phyloP scores from a whole-genome alignment of 2,113 vertebrate species.

The Antennarius striatus region DNA sequence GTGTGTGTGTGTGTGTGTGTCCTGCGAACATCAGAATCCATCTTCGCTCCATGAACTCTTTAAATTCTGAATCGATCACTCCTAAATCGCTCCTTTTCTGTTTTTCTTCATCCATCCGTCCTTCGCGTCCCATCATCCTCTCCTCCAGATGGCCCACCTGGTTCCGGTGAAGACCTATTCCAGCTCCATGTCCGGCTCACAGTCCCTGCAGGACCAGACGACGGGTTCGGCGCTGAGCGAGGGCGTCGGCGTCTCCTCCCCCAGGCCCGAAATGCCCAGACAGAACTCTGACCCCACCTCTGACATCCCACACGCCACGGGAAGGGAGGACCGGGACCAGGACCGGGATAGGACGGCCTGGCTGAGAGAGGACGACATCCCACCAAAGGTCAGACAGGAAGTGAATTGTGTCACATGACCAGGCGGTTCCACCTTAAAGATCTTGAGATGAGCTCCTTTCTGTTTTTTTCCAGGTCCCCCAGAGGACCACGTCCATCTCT shows the following conservation, averaged over 20 bases:
- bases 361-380: slow-evolving; percentile 71
- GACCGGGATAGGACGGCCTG: slow-evolving; percentile 66
- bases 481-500: slow-evolving; percentile 95
- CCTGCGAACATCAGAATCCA: too few species aligned
- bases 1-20: slow-evolving; percentile 68
- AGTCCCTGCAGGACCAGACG: slow-evolving; percentile 94
- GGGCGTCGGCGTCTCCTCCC: slow-evolving; percentile 77
- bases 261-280: slow-evolving; percentile 91
- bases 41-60: background rate
- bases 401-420: too few species aligned
- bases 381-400: slow-evolving; percentile 58
- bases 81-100: too few species aligned
- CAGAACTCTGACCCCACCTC: slow-evolving; percentile 98
- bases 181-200: slow-evolving; percentile 90
- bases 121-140: background rate
- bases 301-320: slow-evolving; percentile 84
- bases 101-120: background rate
- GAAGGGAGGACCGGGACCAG: slow-evolving; percentile 85
- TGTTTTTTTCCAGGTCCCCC: slow-evolving; percentile 83
- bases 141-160: slow-evolving; percentile 88
- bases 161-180: slow-evolving; percentile 91
- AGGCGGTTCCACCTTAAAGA: too few species aligned
- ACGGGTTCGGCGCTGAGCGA: slow-evolving; percentile 88
- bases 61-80: background rate
- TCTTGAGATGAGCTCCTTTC: background rate